Percentiles rank a stretch among this genome's conserved stretches.
Conservation (phyloP, 2,113 vertebrate genomes). For the Synchiropus splendidus region DNA sequence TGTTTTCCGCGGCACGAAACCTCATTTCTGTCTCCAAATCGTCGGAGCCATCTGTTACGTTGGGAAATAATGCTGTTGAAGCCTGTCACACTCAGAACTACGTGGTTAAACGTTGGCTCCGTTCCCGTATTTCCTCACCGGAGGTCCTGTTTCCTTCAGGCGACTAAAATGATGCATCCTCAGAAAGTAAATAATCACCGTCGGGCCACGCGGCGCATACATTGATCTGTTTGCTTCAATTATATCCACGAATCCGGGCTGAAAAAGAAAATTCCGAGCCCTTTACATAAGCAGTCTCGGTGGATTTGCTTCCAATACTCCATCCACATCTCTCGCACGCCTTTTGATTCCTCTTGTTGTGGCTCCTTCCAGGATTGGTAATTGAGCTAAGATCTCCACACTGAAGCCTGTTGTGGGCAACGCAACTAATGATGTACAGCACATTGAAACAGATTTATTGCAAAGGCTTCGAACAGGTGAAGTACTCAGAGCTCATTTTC, state of each 20-base stretch:
- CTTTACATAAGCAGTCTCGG: too few species aligned
- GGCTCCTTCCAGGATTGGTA: too few species aligned
- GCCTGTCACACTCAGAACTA: constrained; percentile 16
- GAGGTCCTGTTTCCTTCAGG: too few species aligned
- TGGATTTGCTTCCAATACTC: too few species aligned
- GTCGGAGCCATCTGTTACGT: constrained; percentile 23
- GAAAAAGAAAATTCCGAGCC: constrained; percentile 12
- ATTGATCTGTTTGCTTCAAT: constrained; percentile 19
- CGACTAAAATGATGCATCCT: constrained; percentile 1
- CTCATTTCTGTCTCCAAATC: constrained; percentile 17
- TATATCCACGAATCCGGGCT: constrained; percentile 15
- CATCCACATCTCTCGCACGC: too few species aligned
- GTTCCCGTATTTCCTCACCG: constrained; percentile 10
- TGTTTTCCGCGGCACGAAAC: constrained; percentile 23
- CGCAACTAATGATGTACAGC: too few species aligned
- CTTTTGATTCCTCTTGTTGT: too few species aligned
- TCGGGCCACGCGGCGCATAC: constrained; percentile 4
- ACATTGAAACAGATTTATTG: too few species aligned
- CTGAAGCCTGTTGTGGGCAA: too few species aligned
- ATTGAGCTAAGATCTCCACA: too few species aligned
- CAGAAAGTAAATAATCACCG: constrained; percentile 15
- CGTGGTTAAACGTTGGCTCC: constrained; percentile 11
- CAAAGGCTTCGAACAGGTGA: too few species aligned
- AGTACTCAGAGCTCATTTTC: too few species aligned
- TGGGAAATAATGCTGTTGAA: constrained; percentile 37